Percentiles rank a stretch among this genome's conserved stretches.
Evolutionary conservation across 2,113 vertebrate species (phyloP).

Genomic region (Oxyura jamaicensis): DNA sequence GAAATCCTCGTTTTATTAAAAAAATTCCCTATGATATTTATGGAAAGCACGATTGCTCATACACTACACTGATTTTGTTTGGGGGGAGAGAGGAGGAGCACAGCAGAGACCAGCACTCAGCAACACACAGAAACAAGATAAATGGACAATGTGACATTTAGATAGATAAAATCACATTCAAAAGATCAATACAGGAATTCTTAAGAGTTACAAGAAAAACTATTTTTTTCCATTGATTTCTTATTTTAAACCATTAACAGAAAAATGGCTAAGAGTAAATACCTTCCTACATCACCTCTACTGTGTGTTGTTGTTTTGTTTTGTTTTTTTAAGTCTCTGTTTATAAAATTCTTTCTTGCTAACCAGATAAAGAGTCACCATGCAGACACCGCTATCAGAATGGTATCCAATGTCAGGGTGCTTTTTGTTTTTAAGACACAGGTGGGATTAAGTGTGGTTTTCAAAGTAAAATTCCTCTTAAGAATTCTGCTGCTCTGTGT

Average conservation of each 20-base stretch:
- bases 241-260: conserved; percentile 69
- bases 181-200: conserved; percentile 67
- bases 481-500: neutral
- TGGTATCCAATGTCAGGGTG: neutral
- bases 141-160: conserved; percentile 59
- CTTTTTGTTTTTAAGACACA: neutral
- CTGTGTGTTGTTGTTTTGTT: neutral
- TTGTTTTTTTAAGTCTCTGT: neutral
- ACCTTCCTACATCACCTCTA: neutral
- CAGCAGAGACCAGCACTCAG: neutral
- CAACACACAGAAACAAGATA: conserved; percentile 10
- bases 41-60: neutral
- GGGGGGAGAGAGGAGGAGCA: neutral
- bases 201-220: conserved; percentile 75
- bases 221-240: conserved; percentile 75
- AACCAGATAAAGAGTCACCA: neutral
- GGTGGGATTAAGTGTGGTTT: neutral
- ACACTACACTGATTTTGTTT: neutral
- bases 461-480: neutral
- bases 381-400: neutral
- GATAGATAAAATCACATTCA: conserved; percentile 66
- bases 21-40: neutral
- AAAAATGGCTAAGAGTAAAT: conserved; percentile 53
- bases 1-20: neutral
- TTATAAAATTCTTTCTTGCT: conserved; percentile 29